phyloP scores from a whole-genome alignment of 2,888 invertebrate genomes.

The Mycogona germanica region DNA sequence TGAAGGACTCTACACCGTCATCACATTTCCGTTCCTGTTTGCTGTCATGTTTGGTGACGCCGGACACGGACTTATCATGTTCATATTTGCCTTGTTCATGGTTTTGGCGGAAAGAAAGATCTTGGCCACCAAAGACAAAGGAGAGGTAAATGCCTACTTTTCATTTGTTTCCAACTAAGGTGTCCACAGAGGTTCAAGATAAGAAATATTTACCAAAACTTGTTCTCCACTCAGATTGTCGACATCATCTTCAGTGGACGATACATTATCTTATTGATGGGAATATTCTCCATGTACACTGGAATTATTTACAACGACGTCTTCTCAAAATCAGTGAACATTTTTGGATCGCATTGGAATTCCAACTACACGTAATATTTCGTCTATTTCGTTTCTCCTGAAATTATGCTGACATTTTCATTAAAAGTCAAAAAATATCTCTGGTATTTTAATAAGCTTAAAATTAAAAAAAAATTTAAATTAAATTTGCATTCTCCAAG shows the following conservation, averaged over 20 bases:
- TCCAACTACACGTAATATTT: conserved; percentile 23
- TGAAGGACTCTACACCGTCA: conserved; percentile 83
- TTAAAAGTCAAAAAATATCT: not conserved
- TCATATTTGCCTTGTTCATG: conserved; percentile 89
- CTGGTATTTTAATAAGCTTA: not conserved
- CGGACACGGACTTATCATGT: conserved; percentile 89
- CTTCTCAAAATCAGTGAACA: conserved; percentile 89
- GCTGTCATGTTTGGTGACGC: conserved; percentile 99
- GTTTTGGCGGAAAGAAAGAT: conserved; percentile 85
- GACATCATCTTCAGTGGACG: conserved; percentile 96
- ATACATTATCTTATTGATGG: conserved; percentile 95
- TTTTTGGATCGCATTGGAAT: conserved; percentile 85
- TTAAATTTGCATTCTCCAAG: not conserved
- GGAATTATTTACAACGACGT: conserved; percentile 96
- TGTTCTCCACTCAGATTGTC: conserved; percentile 68
- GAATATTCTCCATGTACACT: conserved; percentile 94
- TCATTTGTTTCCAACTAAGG: not conserved
- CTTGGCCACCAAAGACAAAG: conserved; percentile 72
- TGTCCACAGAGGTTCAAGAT: not conserved
- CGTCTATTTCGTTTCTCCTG: no score
- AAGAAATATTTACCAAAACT: not conserved
- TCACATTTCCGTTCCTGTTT: conserved; percentile 95
- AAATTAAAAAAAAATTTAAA: not conserved
- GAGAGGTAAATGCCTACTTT: conserved; percentile 58
- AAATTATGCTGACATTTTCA: no score